Evolutionary conservation across 35 echinoderm and acorn worm genomes (phyloP).

Genomic region (Ophiothrix spiculata): DNA sequence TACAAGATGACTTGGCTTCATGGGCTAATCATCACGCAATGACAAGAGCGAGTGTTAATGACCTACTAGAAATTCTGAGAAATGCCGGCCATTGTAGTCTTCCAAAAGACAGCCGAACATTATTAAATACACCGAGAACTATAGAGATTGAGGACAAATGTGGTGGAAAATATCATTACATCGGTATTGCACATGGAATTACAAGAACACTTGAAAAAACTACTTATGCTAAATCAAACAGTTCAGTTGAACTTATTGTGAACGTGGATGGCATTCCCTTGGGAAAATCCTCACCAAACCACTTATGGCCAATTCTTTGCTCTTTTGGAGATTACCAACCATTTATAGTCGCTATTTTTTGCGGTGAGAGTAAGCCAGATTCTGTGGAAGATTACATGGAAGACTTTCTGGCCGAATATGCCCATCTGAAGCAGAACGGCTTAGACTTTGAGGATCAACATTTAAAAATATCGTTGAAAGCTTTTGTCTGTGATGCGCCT

Average conservation of each 20-base stretch:
- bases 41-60: too few species aligned
- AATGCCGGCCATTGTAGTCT: not conserved
- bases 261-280: too few species aligned
- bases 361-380: not conserved
- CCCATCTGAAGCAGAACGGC: not conserved
- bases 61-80: not conserved
- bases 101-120: not conserved
- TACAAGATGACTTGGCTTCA: too few species aligned
- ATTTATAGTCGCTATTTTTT: not conserved
- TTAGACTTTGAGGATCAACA: not conserved
- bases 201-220: not conserved
- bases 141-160: not conserved
- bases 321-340: not conserved
- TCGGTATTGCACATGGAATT: not conserved
- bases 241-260: not conserved
- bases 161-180: not conserved
- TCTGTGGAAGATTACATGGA: not conserved
- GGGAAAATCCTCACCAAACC: too few species aligned
- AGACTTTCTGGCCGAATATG: not conserved
- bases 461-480: not conserved
- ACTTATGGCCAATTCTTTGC: not conserved
- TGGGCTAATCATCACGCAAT: too few species aligned
- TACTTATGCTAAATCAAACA: not conserved
- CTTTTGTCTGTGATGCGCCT: not conserved
- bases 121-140: too few species aligned